These are phyloP conservation scores for Petrolisthes cinctipes DNA, from an alignment of 2,888 invertebrate genomes.

Conservation along the genomic window DNA sequence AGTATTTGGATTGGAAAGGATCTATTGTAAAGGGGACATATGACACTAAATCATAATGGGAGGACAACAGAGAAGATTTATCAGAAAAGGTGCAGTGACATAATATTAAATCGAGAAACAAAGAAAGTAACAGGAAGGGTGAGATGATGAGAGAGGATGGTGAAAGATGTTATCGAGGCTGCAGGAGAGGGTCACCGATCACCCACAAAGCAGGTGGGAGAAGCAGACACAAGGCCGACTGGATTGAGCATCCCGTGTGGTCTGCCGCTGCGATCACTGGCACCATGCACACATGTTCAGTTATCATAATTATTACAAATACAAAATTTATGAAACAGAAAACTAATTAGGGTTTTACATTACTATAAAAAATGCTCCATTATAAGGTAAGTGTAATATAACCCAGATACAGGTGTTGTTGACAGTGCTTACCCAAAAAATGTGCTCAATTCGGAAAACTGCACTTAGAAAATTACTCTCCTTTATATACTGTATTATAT, in stretches of 20 bases:
- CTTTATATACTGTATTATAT: neutral
- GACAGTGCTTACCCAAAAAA: too few relatives aligned
- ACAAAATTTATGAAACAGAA: neutral
- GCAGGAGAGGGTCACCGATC: neutral
- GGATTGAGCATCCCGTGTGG: conserved; percentile 50
- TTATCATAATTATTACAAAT: conserved; percentile 20
- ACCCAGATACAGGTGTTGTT: too few relatives aligned
- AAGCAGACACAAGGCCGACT: conserved; percentile 42
- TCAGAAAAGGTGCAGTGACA: too few relatives aligned
- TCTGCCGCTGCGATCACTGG: conserved; percentile 42
- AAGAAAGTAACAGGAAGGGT: neutral
- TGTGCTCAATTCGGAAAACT: too few relatives aligned
- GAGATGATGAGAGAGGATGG: too few relatives aligned
- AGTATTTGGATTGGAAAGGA: too few relatives aligned
- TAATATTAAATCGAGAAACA: neutral
- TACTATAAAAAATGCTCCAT: neutral
- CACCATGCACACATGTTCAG: conserved; percentile 14
- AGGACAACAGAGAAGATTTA: too few relatives aligned
- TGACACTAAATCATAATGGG: too few relatives aligned
- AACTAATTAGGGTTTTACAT: neutral
- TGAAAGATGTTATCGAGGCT: too few relatives aligned
- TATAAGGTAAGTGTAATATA: too few relatives aligned
- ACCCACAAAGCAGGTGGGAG: conserved; percentile 34
- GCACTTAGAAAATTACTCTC: too few relatives aligned
- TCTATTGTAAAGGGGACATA: too few relatives aligned